phyloP scores from a whole-genome alignment of 2,797 vertebrate genomes.

The Pogonophryne albipinna region DNA sequence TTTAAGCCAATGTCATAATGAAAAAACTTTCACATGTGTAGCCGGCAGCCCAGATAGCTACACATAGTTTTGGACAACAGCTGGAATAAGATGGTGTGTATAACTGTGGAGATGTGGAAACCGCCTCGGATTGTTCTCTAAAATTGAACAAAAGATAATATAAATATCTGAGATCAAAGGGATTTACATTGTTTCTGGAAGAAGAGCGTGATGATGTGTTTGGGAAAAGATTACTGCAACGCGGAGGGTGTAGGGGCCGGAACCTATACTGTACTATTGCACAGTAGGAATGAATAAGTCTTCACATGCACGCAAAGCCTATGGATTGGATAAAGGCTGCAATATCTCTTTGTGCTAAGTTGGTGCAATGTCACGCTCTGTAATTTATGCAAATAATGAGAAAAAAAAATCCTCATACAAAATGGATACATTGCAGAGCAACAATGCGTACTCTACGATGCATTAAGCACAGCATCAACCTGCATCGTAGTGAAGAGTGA shows the following conservation, averaged over 20 bases:
- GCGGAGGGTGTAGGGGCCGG: neutral
- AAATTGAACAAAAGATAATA: constrained; percentile 39
- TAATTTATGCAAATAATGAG: constrained; percentile 65
- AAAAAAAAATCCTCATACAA: constrained; percentile 40
- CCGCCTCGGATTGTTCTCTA: constrained; percentile 47
- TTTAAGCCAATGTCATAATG: constrained; percentile 79
- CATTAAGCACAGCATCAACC: constrained; percentile 15
- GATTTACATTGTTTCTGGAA: constrained; percentile 28
- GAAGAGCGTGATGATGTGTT: constrained; percentile 15
- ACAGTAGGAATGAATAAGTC: neutral
- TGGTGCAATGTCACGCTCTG: constrained; percentile 68
- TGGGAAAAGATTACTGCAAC: constrained; percentile 48
- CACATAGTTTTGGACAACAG: constrained; percentile 63
- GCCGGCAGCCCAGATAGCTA: constrained; percentile 63
- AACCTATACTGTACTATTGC: constrained; percentile 18
- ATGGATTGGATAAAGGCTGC: constrained; percentile 23
- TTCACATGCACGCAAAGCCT: constrained; percentile 8
- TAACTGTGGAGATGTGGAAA: constrained; percentile 27
- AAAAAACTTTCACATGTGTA: constrained; percentile 78
- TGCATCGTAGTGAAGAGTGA: constrained; percentile 3
- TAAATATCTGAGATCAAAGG: constrained; percentile 37
- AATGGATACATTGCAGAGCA: constrained; percentile 43
- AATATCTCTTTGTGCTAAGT: constrained; percentile 29
- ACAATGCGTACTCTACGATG: constrained; percentile 5
- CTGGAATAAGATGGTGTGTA: constrained; percentile 38